Conservation (phyloP, 1,140 invertebrate species). For the Aphelinus atriplicis region DNA sequence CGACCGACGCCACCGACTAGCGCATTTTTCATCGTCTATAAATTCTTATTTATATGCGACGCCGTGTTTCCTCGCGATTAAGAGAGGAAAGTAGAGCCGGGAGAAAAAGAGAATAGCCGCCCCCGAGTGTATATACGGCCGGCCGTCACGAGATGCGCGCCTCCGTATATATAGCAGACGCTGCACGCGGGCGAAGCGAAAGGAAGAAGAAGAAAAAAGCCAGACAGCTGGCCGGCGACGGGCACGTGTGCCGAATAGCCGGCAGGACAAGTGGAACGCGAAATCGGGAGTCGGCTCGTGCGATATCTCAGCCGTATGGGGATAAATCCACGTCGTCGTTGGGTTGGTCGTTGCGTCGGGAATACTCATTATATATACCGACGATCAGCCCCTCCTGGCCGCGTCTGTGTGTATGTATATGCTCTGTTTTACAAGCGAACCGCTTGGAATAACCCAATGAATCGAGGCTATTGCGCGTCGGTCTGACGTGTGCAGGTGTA, state of each 20-base stretch:
- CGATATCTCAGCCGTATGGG: too few species aligned
- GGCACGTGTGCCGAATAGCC: not conserved
- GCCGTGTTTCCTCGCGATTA: slow-evolving; percentile 60
- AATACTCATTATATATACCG: not conserved
- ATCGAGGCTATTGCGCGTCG: too few species aligned
- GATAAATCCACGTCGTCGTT: too few species aligned
- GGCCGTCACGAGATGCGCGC: slow-evolving; percentile 15
- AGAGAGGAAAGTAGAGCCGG: slow-evolving; percentile 35
- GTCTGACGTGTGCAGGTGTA: too few species aligned
- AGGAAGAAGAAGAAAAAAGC: not conserved
- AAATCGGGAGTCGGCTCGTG: not conserved
- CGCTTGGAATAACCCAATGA: too few species aligned
- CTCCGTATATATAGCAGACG: too few species aligned
- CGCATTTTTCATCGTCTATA: slow-evolving; percentile 64
- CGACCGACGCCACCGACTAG: slow-evolving; percentile 32
- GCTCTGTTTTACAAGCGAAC: too few species aligned
- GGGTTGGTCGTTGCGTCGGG: too few species aligned
- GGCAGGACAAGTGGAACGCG: not conserved
- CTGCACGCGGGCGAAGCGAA: too few species aligned
- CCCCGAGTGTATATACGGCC: not conserved
- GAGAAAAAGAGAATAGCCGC: slow-evolving; percentile 1
- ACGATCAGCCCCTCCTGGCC: slow-evolving; percentile 6
- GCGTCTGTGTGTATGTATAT: too few species aligned
- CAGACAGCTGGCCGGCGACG: not conserved
- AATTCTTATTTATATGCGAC: slow-evolving; percentile 66